Conservation (phyloP, 2,797 vertebrate genomes). For the Leptatherina wallacei region DNA sequence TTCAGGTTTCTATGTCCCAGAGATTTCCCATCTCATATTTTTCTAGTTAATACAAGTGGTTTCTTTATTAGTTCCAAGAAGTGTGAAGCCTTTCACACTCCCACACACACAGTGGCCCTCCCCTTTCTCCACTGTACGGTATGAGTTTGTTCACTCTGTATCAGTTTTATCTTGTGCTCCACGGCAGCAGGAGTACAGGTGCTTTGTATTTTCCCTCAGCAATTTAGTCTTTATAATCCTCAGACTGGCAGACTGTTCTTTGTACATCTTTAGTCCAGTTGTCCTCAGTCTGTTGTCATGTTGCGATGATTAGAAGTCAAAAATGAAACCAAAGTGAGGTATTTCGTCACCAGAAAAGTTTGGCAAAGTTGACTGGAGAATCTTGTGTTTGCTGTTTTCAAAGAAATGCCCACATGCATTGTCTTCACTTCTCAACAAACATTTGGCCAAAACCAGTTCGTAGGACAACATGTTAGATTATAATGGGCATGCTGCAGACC, state of each 20-base stretch:
- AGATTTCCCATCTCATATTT: slow-evolving; percentile 15
- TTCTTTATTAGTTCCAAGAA: slow-evolving; percentile 9
- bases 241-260: slow-evolving; percentile 5
- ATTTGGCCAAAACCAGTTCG: too few relatives aligned
- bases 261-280: background rate
- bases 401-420: too few relatives aligned
- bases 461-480: too few relatives aligned
- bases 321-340: too few relatives aligned
- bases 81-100: slow-evolving; percentile 18
- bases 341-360: too few relatives aligned
- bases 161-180: background rate
- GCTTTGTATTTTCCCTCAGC: background rate
- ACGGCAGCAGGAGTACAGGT: slow-evolving; percentile 5
- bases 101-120: slow-evolving; percentile 6
- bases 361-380: too few relatives aligned
- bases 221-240: background rate
- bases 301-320: background rate
- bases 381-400: too few relatives aligned
- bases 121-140: background rate
- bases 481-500: too few relatives aligned
- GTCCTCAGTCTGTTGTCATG: background rate
- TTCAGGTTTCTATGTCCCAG: slow-evolving; percentile 8
- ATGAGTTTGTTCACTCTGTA: too few relatives aligned
- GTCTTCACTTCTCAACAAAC: too few relatives aligned
- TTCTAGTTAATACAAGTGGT: background rate